phyloP scores from a whole-genome alignment of 2,888 invertebrate species.

The Miltochrista miniata region DNA sequence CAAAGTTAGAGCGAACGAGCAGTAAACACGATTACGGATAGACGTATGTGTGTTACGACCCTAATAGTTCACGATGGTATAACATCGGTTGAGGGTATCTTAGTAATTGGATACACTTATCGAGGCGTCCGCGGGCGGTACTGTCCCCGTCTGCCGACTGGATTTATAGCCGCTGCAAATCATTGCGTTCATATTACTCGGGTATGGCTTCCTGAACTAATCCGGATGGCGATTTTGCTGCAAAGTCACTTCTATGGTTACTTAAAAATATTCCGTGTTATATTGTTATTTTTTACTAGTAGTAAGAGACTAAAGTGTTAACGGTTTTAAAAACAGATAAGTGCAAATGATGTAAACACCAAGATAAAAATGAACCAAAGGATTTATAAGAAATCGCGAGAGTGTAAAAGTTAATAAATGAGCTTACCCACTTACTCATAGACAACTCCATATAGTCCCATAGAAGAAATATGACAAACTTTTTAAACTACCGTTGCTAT shows the following conservation, averaged over 20 bases:
- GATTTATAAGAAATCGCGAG: too few relatives aligned
- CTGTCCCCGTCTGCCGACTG: conserved; percentile 60
- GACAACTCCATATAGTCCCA: background rate
- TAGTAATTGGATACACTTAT: conserved; percentile 78
- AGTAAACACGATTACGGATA: too few relatives aligned
- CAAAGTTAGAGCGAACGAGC: too few relatives aligned
- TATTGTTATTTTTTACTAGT: too few relatives aligned
- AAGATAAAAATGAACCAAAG: too few relatives aligned
- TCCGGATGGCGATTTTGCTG: conserved; percentile 16
- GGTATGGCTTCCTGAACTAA: conserved; percentile 35
- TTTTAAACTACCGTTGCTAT: conserved; percentile 6
- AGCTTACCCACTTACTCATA: background rate
- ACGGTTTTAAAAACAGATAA: too few relatives aligned
- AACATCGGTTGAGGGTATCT: conserved; percentile 62
- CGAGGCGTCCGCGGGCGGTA: conserved; percentile 69
- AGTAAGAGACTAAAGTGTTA: too few relatives aligned
- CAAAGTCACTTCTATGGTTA: conserved; percentile 19
- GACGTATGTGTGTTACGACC: too few relatives aligned
- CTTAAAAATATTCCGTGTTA: conserved; percentile 8
- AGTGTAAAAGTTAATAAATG: too few relatives aligned
- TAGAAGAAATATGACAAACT: conserved; percentile 1
- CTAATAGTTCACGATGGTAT: conserved; percentile 52
- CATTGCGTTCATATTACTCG: conserved; percentile 65
- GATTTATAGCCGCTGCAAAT: conserved; percentile 74
- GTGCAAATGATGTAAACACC: too few relatives aligned